These are phyloP conservation scores for Drosophila kanekoi DNA, from an alignment of 2,888 invertebrate species.

Conservation along the genomic window DNA sequence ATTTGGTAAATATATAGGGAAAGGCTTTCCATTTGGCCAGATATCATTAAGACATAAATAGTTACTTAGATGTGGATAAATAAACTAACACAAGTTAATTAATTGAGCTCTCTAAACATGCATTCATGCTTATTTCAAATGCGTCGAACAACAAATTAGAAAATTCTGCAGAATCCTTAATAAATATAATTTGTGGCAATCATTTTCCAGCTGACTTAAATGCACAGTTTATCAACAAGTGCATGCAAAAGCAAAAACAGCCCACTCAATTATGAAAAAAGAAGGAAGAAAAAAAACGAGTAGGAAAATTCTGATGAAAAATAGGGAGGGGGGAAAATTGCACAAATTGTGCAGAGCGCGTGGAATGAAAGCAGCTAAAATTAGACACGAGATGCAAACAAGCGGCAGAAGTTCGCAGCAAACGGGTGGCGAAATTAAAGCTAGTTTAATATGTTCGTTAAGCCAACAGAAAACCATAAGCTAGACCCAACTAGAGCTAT, in stretches of 20 bases:
- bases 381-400: slow-evolving; percentile 29
- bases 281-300: background rate
- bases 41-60: too few species aligned
- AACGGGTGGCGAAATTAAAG: background rate
- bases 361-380: slow-evolving; percentile 43
- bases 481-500: slow-evolving; percentile 2
- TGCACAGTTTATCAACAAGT: slow-evolving; percentile 46
- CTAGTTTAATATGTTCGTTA: background rate
- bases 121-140: too few species aligned
- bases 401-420: background rate
- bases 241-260: slow-evolving; percentile 24
- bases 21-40: too few species aligned
- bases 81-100: too few species aligned
- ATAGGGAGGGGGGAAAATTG: slow-evolving; percentile 13
- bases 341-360: slow-evolving; percentile 22
- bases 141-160: background rate
- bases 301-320: slow-evolving; percentile 13
- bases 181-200: slow-evolving; percentile 16
- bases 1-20: background rate
- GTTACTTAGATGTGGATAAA: too few species aligned
- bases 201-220: slow-evolving; percentile 45
- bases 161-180: slow-evolving; percentile 6
- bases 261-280: slow-evolving; percentile 13
- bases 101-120: too few species aligned
- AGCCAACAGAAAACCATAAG: background rate